Evolutionary conservation across 2,797 vertebrate species (phyloP), one percentile per base, ranked within the genome.

Genomic region (Cephalopachus bancanus): DNA sequence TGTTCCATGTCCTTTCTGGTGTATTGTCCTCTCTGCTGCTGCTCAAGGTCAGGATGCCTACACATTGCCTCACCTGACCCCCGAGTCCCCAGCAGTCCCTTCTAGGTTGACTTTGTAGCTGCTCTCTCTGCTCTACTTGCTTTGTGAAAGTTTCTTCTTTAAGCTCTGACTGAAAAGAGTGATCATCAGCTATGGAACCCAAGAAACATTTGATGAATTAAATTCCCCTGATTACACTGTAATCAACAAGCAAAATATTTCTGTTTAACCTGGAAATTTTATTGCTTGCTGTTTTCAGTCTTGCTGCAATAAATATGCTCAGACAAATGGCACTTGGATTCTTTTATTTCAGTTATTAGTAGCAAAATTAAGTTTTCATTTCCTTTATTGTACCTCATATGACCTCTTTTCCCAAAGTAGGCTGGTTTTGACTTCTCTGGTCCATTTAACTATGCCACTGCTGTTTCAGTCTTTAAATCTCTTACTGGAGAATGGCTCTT

Each of bases 171-270:
- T 44, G 55, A 74, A 79, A 60, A 80, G 49, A 72, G 44, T 22
- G 49, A 78, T 74, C 44, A 7, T 16, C 33, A 76, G 22, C 71
- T 67, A 1, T 44, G 6, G 51, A 26, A 37, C 65, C 57, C 51
- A 49, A 49, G 69, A 62, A 75, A 51, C 6, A 49, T 26, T 57
- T 1, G 0, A 14, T 51, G 33, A 84, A 74, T 83, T 89, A 26
- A 96, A 28, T 87, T 81, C 26, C 28, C 57, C 1, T 4, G 7
- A 28, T 16, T 33, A n/a, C 12, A 17, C 37, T 51, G 20, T 17
- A 87, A 80, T 91, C 75, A 71, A 37, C 33, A 98, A 83, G 53
- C 59, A 62, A 88, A 92, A 71, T 51, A 44, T 55, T 87, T 81
- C 30, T 75, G 7, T 93, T 85, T 94, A 22, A 30, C 44, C 59